phyloP scores from a whole-genome alignment of 2,888 invertebrate genomes.

The Rhagonycha fulva region DNA sequence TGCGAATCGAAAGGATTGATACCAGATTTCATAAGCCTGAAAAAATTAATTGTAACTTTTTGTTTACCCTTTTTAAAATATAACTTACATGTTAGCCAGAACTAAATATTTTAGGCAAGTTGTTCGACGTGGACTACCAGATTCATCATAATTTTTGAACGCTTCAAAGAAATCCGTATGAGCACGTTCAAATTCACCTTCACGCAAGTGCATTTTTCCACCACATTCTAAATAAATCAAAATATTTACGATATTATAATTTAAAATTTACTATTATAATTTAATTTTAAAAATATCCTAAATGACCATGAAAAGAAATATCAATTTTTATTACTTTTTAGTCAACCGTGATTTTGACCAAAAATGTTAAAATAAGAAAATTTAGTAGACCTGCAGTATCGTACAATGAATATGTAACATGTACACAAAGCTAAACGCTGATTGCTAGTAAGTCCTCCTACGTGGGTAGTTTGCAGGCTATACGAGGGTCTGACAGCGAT shows the following conservation, averaged over 20 bases:
- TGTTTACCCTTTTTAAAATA: background rate
- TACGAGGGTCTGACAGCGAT: too few relatives aligned
- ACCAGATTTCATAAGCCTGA: slow-evolving; percentile 96
- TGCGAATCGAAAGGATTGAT: slow-evolving; percentile 99
- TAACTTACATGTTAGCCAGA: slow-evolving; percentile 93
- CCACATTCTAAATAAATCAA: slow-evolving; percentile 79
- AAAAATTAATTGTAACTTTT: slow-evolving; percentile 25
- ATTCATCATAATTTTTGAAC: slow-evolving; percentile 99
- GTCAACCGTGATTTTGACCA: too few relatives aligned
- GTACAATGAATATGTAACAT: too few relatives aligned
- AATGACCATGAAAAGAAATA: too few relatives aligned
- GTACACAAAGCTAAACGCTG: too few relatives aligned
- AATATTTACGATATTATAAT: background rate
- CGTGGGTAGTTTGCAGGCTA: too few relatives aligned
- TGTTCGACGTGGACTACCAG: slow-evolving; percentile 93
- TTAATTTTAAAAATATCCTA: too few relatives aligned
- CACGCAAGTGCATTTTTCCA: slow-evolving; percentile 98
- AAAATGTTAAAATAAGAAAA: too few relatives aligned
- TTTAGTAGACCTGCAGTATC: too few relatives aligned
- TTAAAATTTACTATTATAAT: too few relatives aligned
- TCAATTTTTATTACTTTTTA: too few relatives aligned
- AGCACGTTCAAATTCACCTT: slow-evolving; percentile 98
- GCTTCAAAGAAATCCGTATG: slow-evolving; percentile 99
- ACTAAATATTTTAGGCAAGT: slow-evolving; percentile 98
- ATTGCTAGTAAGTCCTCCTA: too few relatives aligned